Evolutionary conservation across 2,888 invertebrate genomes (phyloP).

Genomic region (Lottia gigantea): DNA sequence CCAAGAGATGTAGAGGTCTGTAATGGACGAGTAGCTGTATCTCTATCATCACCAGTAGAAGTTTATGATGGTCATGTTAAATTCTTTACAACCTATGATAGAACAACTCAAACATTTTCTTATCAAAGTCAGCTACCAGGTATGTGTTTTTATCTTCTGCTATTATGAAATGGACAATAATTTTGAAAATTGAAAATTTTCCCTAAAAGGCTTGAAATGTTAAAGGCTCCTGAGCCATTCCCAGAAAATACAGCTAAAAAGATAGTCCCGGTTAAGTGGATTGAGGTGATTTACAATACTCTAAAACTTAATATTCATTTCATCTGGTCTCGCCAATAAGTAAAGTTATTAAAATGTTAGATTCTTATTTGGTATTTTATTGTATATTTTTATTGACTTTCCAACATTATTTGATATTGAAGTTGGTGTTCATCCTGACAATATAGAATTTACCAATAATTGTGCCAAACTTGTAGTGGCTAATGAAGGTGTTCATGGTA

Average conservation of each 20-base stretch:
- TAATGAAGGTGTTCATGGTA: constrained; percentile 42
- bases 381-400: too few species aligned
- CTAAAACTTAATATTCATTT: too few species aligned
- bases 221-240: too few species aligned
- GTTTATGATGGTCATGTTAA: constrained; percentile 43
- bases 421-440: constrained; percentile 47
- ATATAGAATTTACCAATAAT: constrained; percentile 37
- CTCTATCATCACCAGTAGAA: constrained; percentile 34
- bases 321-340: too few species aligned
- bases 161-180: too few species aligned
- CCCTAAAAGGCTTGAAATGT: too few species aligned
- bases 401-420: neutral
- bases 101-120: neutral
- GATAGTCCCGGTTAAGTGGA: too few species aligned
- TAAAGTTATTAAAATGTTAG: too few species aligned
- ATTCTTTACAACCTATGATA: constrained; percentile 33
- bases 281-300: too few species aligned
- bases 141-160: neutral
- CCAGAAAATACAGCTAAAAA: too few species aligned
- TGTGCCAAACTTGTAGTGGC: constrained; percentile 39
- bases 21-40: constrained; percentile 38
- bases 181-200: too few species aligned
- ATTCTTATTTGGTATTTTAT: too few species aligned
- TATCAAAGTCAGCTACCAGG: constrained; percentile 20
- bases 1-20: constrained; percentile 43